Evolutionary conservation across 1,140 invertebrate species (phyloP).

Genomic region (Acromyrmex charruanus): DNA sequence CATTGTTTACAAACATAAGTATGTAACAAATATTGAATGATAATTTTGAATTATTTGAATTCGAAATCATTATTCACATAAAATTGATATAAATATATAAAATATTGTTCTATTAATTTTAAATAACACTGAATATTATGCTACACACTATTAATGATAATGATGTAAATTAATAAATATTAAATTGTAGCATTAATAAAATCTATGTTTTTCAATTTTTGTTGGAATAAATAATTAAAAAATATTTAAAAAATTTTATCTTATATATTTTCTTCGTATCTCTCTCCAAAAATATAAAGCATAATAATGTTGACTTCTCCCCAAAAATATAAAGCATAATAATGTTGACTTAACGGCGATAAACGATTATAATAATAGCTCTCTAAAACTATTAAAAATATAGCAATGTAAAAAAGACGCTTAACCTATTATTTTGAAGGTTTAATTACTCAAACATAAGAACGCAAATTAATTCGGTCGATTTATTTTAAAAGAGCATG

Average conservation of each 20-base stretch:
- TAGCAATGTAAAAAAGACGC: conserved; percentile 24
- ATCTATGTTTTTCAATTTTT: neutral
- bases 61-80: neutral
- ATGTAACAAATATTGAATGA: neutral
- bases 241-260: neutral
- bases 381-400: neutral
- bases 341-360: neutral
- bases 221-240: neutral
- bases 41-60: conserved; percentile 8
- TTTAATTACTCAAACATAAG: neutral
- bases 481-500: conserved; percentile 12
- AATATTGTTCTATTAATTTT: neutral
- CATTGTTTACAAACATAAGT: conserved; percentile 4
- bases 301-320: too few relatives aligned
- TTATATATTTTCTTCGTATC: conserved; percentile 7
- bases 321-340: neutral
- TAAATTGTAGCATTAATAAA: neutral
- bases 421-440: neutral
- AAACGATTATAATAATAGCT: conserved; percentile 12
- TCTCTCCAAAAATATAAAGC: conserved; percentile 6
- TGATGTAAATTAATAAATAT: neutral
- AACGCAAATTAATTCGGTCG: conserved; percentile 23
- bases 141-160: neutral
- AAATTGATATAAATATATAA: conserved; percentile 25
- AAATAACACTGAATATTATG: conserved; percentile 21